These are phyloP conservation scores for Abscondita cerata DNA, from an alignment of 2,888 invertebrate genomes.

Conservation along the genomic window DNA sequence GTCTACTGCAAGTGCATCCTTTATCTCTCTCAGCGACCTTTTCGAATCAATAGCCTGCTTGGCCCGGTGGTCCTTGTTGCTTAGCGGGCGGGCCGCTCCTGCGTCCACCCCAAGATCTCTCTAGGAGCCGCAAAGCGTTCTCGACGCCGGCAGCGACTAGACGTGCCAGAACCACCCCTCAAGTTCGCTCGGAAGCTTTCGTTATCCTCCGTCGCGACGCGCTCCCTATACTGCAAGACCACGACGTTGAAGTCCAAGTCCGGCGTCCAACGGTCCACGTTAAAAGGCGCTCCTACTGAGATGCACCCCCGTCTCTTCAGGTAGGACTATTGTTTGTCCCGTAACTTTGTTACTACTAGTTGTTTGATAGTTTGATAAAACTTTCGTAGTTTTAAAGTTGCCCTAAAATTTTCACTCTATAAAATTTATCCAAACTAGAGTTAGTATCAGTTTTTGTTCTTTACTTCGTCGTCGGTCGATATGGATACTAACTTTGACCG, in stretches of 20 bases:
- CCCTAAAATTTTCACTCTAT: conserved; percentile 38
- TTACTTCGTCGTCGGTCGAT: conserved; percentile 39
- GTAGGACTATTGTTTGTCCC: conserved; percentile 47
- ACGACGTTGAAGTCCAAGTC: conserved; percentile 46
- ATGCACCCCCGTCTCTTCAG: conserved; percentile 43
- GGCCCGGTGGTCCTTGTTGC: conserved; percentile 52
- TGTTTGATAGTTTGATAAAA: conserved; percentile 36
- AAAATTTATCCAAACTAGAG: conserved; percentile 31
- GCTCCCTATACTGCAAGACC: conserved; percentile 43
- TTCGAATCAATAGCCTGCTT: conserved; percentile 49
- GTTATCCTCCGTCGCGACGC: conserved; percentile 45
- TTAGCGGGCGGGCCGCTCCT: conserved; percentile 53
- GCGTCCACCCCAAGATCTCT: conserved; percentile 57
- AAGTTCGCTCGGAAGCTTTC: conserved; percentile 47
- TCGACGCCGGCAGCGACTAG: conserved; percentile 62
- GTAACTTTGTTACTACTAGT: conserved; percentile 39
- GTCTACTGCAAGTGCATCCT: conserved; percentile 37
- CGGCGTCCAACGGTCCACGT: conserved; percentile 45
- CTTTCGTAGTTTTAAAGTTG: conserved; percentile 40
- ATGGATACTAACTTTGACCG: conserved; percentile 40
- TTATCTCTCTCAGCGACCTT: conserved; percentile 41
- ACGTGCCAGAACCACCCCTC: conserved; percentile 56
- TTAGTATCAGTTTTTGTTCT: conserved; percentile 36
- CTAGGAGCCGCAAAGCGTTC: conserved; percentile 60
- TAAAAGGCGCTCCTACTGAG: conserved; percentile 40